These are phyloP conservation scores for Atta colombica DNA, from an alignment of 1,140 invertebrate genomes.

Conservation along the genomic window DNA sequence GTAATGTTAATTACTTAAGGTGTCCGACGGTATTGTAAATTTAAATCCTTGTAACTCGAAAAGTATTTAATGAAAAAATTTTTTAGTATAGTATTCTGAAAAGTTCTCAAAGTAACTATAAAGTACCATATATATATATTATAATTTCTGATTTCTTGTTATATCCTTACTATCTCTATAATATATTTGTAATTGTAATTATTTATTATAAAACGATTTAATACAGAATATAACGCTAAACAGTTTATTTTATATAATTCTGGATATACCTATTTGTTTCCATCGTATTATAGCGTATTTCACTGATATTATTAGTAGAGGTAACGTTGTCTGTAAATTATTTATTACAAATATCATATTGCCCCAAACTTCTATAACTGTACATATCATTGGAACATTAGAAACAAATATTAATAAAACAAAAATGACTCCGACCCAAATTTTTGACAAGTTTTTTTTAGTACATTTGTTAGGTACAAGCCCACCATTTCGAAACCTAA, in stretches of 20 bases:
- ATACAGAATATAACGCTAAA: neutral
- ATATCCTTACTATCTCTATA: neutral
- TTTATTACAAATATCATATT: neutral
- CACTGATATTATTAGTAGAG: neutral
- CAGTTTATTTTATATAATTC: neutral
- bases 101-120: too few species aligned
- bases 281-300: neutral
- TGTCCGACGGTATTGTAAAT: too few species aligned
- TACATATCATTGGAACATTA: neutral
- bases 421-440: neutral
- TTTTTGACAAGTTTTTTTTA: neutral
- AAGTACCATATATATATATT: too few species aligned
- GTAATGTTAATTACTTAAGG: too few species aligned
- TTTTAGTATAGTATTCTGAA: too few species aligned
- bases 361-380: neutral
- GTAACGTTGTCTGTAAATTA: neutral
- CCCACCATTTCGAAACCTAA: neutral
- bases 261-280: conserved; percentile 22
- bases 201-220: neutral
- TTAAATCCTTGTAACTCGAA: too few species aligned
- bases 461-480: neutral
- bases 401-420: neutral
- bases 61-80: too few species aligned
- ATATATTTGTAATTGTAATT: too few species aligned
- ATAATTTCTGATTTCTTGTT: neutral